Conservation (phyloP, 2,888 invertebrate species). For the Malthinus seriepunctatus region DNA sequence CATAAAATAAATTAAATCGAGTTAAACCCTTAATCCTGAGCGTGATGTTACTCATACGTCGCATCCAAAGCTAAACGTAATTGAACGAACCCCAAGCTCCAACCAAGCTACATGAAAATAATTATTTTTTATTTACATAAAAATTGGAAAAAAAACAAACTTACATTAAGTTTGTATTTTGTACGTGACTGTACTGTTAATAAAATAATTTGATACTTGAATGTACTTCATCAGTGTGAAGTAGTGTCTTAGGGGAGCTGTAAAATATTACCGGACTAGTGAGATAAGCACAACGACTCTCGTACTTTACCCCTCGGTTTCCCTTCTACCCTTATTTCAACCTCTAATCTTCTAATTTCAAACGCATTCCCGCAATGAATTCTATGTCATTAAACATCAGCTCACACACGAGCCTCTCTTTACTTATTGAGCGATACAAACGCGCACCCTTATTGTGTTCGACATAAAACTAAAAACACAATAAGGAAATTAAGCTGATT, state of each 20-base stretch:
- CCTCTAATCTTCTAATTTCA: slow-evolving; percentile 32
- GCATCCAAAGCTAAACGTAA: too few relatives aligned
- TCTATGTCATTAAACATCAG: slow-evolving; percentile 27
- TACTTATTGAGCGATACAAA: slow-evolving; percentile 2
- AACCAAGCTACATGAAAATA: too few relatives aligned
- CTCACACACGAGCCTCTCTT: slow-evolving; percentile 9
- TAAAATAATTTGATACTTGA: slow-evolving; percentile 22
- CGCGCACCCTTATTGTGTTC: not conserved
- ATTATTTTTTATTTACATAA: too few relatives aligned
- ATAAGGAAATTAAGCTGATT: too few relatives aligned
- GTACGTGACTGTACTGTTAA: slow-evolving; percentile 24
- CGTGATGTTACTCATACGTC: too few relatives aligned
- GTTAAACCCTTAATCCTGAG: too few relatives aligned
- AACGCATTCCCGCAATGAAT: slow-evolving; percentile 28
- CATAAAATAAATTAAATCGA: too few relatives aligned
- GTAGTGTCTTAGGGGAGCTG: slow-evolving; percentile 30
- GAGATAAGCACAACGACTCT: slow-evolving; percentile 30
- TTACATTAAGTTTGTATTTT: not conserved
- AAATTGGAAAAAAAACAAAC: too few relatives aligned
- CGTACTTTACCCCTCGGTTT: slow-evolving; percentile 18
- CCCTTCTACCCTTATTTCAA: slow-evolving; percentile 20
- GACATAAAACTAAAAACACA: too few relatives aligned
- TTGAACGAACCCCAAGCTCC: too few relatives aligned
- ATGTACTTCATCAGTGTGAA: slow-evolving; percentile 28
- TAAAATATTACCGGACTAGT: slow-evolving; percentile 29